Conservation (phyloP, 2,113 vertebrate species). For the Vombatus ursinus region DNA sequence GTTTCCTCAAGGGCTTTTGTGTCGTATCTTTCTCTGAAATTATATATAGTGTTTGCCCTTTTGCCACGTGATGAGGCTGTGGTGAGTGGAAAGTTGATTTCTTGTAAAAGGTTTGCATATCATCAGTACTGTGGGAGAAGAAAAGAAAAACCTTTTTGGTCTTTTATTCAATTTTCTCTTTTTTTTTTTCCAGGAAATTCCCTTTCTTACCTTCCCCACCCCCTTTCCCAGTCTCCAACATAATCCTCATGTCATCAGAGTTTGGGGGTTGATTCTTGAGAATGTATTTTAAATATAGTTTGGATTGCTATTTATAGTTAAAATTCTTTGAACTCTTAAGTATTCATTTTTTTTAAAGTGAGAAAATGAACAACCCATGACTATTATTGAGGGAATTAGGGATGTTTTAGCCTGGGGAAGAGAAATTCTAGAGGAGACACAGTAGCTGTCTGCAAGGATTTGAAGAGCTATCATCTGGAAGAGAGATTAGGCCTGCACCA, state of each 20-base stretch:
- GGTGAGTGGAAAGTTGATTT: conserved; percentile 55
- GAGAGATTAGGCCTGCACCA: not conserved
- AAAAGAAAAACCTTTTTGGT: not conserved
- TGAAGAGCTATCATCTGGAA: not conserved
- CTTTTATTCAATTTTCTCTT: not conserved
- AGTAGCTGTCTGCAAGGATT: not conserved
- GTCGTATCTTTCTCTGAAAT: conserved; percentile 32
- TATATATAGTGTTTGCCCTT: not conserved
- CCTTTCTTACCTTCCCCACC: not conserved
- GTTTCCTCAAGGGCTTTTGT: conserved; percentile 49
- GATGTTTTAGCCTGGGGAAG: not conserved
- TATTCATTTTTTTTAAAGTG: not conserved
- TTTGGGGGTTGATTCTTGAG: not conserved
- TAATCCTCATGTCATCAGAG: not conserved
- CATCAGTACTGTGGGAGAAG: not conserved
- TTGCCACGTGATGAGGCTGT: conserved; percentile 41
- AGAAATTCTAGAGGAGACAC: not conserved
- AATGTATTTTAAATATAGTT: not conserved
- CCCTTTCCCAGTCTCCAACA: not conserved
- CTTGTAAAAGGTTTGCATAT: conserved; percentile 46
- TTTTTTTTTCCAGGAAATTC: not conserved
- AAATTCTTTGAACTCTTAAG: not conserved
- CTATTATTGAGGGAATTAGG: not conserved
- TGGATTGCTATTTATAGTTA: not conserved
- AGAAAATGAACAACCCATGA: not conserved